These are phyloP conservation scores for Brenthis ino DNA, from an alignment of 2,888 invertebrate genomes.

Conservation along the genomic window DNA sequence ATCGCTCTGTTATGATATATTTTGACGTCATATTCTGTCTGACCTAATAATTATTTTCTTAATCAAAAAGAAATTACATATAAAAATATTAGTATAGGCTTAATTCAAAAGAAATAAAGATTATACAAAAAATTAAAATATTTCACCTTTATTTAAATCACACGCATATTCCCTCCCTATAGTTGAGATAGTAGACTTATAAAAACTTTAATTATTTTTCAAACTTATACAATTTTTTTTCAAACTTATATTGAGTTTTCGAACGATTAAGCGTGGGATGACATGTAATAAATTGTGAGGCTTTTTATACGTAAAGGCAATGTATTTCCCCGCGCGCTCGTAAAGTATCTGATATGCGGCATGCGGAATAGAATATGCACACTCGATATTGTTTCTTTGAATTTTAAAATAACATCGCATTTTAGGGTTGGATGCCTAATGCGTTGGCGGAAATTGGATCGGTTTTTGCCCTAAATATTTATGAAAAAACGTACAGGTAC, in stretches of 20 bases:
- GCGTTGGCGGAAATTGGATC: conserved; percentile 6
- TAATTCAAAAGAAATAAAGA: no score
- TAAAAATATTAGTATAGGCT: no score
- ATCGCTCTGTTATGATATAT: no score
- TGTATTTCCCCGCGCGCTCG: conserved; percentile 72
- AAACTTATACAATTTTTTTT: no score
- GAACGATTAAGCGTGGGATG: conserved; percentile 56
- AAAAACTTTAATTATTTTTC: no score
- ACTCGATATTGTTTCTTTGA: conserved; percentile 79
- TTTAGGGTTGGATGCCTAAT: conserved; percentile 22
- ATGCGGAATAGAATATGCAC: conserved; percentile 67
- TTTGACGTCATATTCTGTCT: no score
- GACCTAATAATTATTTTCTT: no score
- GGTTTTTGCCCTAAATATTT: conserved; percentile 15
- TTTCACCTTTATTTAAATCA: no score
- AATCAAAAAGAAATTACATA: no score
- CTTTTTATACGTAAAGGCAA: conserved; percentile 59
- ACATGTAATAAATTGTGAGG: conserved; percentile 56
- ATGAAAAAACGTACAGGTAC: background rate
- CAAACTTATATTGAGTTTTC: background rate
- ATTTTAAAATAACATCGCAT: conserved; percentile 64
- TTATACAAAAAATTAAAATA: no score
- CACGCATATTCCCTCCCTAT: no score
- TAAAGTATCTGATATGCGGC: conserved; percentile 68
- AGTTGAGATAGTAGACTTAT: no score